phyloP scores from a whole-genome alignment of 30 jellyfish, hydroid and myxozoan genomes.

The Turritopsis dohrnii region DNA sequence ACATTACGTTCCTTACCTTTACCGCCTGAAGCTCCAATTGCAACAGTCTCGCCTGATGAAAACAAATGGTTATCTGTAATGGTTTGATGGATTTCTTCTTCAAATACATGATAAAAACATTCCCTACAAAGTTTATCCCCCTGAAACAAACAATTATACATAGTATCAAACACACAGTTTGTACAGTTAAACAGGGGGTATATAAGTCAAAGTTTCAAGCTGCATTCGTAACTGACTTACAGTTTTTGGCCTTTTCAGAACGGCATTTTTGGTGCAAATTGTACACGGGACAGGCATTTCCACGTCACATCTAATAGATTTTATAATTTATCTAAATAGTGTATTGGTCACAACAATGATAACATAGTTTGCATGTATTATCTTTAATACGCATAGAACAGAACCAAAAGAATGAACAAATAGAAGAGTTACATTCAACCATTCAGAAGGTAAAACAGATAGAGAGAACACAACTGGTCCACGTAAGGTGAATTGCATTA shows the following conservation, averaged over 20 bases:
- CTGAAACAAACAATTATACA: slow-evolving; percentile 32
- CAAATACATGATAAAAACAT: slow-evolving; percentile 81
- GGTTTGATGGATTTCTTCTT: slow-evolving; percentile 83
- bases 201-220: not conserved
- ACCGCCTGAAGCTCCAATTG: slow-evolving; percentile 99
- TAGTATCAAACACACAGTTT: not conserved
- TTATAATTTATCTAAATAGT: not conserved
- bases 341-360: not conserved
- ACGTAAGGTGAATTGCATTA: too few relatives aligned
- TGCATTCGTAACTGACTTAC: slow-evolving; percentile 29
- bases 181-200: not conserved
- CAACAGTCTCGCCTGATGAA: slow-evolving; percentile 90
- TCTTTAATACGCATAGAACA: not conserved
- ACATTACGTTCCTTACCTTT: slow-evolving; percentile 55
- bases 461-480: too few relatives aligned
- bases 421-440: too few relatives aligned
- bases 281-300: slow-evolving; percentile 64
- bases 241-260: slow-evolving; percentile 80
- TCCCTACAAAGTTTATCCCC: slow-evolving; percentile 90
- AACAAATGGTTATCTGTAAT: slow-evolving; percentile 60
- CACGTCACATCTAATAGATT: not conserved
- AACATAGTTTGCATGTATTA: not conserved
- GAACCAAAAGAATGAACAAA: not conserved
- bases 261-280: slow-evolving; percentile 59
- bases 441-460: too few relatives aligned